These are phyloP conservation scores for Nasonia giraulti DNA, from an alignment of 1,140 invertebrate genomes.

Conservation along the genomic window DNA sequence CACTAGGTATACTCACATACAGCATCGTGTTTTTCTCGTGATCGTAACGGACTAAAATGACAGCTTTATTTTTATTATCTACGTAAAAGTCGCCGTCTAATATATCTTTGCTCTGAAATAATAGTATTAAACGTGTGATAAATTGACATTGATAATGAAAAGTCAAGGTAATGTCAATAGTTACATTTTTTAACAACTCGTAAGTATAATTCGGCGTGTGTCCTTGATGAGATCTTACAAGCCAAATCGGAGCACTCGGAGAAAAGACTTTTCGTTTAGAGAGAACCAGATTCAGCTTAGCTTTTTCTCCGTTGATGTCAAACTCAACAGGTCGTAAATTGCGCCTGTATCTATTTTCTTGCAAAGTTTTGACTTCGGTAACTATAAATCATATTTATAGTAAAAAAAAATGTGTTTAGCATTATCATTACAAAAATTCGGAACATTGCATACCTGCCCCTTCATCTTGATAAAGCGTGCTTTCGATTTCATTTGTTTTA, in stretches of 20 bases:
- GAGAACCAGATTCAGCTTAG: not conserved
- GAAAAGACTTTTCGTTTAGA: not conserved
- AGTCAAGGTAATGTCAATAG: not conserved
- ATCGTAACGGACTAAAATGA: not conserved
- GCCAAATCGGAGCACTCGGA: not conserved
- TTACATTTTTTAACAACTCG: conserved; percentile 1
- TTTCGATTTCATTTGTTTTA: not conserved
- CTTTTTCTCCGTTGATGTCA: not conserved
- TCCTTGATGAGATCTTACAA: not conserved
- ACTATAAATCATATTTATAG: not conserved
- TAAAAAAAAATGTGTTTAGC: not conserved
- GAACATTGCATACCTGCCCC: not conserved
- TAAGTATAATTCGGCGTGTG: not conserved
- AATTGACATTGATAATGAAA: not conserved
- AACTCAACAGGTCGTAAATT: not conserved
- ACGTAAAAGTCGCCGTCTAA: not conserved
- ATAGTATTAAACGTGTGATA: not conserved
- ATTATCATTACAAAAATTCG: not conserved
- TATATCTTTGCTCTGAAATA: not conserved
- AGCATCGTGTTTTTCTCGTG: not conserved
- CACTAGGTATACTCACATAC: not conserved
- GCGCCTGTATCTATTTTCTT: not conserved
- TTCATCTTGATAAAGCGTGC: not conserved
- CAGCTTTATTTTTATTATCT: not conserved
- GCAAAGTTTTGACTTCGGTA: not conserved